phyloP scores from a whole-genome alignment of 2,113 vertebrate genomes.

The Pleuronectes platessa region DNA sequence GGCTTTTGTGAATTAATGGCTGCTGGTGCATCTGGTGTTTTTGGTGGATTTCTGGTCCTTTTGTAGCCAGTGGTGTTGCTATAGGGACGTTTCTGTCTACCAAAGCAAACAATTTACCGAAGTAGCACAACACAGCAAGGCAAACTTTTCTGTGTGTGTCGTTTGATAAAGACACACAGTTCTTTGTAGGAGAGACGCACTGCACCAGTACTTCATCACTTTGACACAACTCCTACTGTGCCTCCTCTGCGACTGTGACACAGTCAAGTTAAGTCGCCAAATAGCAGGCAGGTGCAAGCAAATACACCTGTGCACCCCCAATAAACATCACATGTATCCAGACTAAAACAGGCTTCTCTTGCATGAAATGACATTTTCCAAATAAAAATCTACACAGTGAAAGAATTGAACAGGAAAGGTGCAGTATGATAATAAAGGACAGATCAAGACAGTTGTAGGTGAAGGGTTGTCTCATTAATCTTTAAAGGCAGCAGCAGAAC shows the following conservation, averaged over 20 bases:
- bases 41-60: not conserved
- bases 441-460: conserved; percentile 29
- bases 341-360: not conserved
- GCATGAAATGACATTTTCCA: not conserved
- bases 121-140: not conserved
- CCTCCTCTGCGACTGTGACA: conserved; percentile 4
- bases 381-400: not conserved
- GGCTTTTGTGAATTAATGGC: not conserved
- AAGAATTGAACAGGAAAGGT: not conserved
- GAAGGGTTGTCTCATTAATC: conserved; percentile 74
- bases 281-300: not conserved
- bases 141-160: not conserved
- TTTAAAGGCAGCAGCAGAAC: conserved; percentile 47
- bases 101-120: not conserved
- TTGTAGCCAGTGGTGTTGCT: not conserved
- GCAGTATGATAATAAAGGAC: conserved; percentile 13
- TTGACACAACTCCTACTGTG: conserved; percentile 22
- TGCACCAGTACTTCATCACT: conserved; percentile 19
- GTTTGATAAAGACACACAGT: not conserved
- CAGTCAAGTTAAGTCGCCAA: conserved; percentile 14
- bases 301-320: not conserved
- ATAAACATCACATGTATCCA: not conserved
- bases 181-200: not conserved
- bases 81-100: not conserved
- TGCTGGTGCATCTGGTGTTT: not conserved